Percentiles rank a stretch among this genome's conserved stretches.
These are phyloP conservation scores for Rhinogobius similis DNA, from an alignment of 2,113 vertebrate species.

Conservation along the genomic window DNA sequence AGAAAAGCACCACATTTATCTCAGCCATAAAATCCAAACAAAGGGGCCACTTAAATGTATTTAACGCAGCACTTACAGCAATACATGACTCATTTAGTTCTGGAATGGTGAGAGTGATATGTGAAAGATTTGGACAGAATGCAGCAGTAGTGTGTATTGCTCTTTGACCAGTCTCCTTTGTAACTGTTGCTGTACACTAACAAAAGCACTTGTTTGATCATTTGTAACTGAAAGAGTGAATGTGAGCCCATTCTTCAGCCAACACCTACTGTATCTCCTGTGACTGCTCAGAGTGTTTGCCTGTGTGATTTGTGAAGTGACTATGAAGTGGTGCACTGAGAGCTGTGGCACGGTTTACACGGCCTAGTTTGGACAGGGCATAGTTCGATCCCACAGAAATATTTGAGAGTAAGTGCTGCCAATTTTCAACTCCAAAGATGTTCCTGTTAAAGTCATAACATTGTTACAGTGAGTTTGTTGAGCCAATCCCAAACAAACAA, in stretches of 20 bases:
- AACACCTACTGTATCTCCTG: conserved; percentile 13
- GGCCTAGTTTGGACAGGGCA: conserved; percentile 1
- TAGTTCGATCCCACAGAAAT: not conserved
- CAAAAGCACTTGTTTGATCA: conserved; percentile 20
- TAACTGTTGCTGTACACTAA: not conserved
- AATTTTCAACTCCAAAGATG: not conserved
- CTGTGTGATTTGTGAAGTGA: conserved; percentile 12
- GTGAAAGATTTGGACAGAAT: not conserved
- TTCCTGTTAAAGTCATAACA: not conserved
- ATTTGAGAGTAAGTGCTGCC: not conserved
- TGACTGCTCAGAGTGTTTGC: conserved; percentile 9
- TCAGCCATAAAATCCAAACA: conserved; percentile 5
- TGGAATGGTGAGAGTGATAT: not conserved
- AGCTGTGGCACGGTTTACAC: not conserved
- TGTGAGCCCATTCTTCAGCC: conserved; percentile 13
- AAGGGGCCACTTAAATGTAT: not conserved
- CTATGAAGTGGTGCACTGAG: conserved; percentile 2
- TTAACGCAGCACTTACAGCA: conserved; percentile 10
- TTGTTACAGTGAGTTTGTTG: not conserved
- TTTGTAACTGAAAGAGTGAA: conserved; percentile 7
- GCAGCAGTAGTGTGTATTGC: not conserved
- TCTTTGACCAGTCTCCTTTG: not conserved
- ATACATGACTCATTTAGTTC: conserved; percentile 7
- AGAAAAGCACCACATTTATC: conserved; percentile 4
- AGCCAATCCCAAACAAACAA: not conserved